Evolutionary conservation across 2,113 vertebrate species (phyloP).

Genomic region (Sturnus vulgaris): DNA sequence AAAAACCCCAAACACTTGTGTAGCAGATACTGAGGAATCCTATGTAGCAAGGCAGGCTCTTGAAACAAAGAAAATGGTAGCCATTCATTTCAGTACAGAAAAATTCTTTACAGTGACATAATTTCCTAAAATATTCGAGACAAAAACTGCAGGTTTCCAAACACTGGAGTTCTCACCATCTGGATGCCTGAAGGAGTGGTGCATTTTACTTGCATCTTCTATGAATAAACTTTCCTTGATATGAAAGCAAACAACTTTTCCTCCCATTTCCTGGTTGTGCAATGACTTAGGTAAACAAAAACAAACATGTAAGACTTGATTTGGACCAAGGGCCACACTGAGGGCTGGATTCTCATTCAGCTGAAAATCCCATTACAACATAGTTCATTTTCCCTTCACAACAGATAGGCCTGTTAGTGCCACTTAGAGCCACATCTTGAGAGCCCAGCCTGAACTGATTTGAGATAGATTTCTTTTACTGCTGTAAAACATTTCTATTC

Average conservation of each 20-base stretch:
- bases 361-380: background rate
- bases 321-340: background rate
- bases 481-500: background rate
- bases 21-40: background rate
- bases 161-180: background rate
- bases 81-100: background rate
- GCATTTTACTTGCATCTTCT: slow-evolving; percentile 34
- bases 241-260: slow-evolving; percentile 47
- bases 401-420: background rate
- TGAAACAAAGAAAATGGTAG: background rate
- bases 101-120: background rate
- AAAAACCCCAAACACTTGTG: background rate
- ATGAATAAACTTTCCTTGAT: slow-evolving; percentile 15
- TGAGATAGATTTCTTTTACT: background rate
- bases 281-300: slow-evolving; percentile 32
- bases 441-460: background rate
- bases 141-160: slow-evolving; percentile 20
- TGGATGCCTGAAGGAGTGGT: background rate
- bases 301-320: background rate
- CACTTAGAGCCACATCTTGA: background rate
- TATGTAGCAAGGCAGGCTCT: background rate
- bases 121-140: slow-evolving; percentile 4
- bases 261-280: slow-evolving; percentile 27
- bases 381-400: background rate
- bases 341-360: background rate